A percentile compares a stretch with the other conserved stretches of the same genome.
These are phyloP conservation scores for Scaptomyza reducta DNA, from an alignment of 2,888 invertebrate genomes.

Conservation along the genomic window DNA sequence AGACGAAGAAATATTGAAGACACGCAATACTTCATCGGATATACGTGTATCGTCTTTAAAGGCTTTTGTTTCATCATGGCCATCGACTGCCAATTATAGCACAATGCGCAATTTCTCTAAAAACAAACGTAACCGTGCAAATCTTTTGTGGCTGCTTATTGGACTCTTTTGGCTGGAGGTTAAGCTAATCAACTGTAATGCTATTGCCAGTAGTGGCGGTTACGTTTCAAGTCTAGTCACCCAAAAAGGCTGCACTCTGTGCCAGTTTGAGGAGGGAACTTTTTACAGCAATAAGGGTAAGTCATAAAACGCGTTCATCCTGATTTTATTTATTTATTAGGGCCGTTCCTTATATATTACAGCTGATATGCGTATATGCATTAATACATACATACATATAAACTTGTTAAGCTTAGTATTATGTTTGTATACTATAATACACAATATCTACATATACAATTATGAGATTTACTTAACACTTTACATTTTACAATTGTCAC, in stretches of 20 bases:
- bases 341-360: no score
- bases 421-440: not conserved
- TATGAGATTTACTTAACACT: slow-evolving; percentile 62
- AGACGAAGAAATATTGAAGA: slow-evolving; percentile 1
- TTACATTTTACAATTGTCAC: slow-evolving; percentile 75
- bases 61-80: slow-evolving; percentile 33
- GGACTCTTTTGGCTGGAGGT: slow-evolving; percentile 82
- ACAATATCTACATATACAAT: slow-evolving; percentile 2
- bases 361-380: not conserved
- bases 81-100: slow-evolving; percentile 10
- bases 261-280: slow-evolving; percentile 58
- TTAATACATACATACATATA: not conserved
- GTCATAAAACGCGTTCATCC: not conserved
- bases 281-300: slow-evolving; percentile 60
- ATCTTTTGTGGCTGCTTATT: slow-evolving; percentile 82
- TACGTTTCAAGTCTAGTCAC: slow-evolving; percentile 61
- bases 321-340: not conserved
- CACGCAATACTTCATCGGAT: slow-evolving; percentile 11
- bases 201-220: slow-evolving; percentile 56
- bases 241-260: slow-evolving; percentile 65
- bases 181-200: slow-evolving; percentile 80
- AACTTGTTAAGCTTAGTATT: not conserved
- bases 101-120: slow-evolving; percentile 56
- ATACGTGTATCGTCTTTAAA: slow-evolving; percentile 37
- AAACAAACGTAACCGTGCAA: slow-evolving; percentile 59